These are phyloP conservation scores for Anoplopoma fimbria DNA, from an alignment of 2,113 vertebrate genomes.

Conservation along the genomic window DNA sequence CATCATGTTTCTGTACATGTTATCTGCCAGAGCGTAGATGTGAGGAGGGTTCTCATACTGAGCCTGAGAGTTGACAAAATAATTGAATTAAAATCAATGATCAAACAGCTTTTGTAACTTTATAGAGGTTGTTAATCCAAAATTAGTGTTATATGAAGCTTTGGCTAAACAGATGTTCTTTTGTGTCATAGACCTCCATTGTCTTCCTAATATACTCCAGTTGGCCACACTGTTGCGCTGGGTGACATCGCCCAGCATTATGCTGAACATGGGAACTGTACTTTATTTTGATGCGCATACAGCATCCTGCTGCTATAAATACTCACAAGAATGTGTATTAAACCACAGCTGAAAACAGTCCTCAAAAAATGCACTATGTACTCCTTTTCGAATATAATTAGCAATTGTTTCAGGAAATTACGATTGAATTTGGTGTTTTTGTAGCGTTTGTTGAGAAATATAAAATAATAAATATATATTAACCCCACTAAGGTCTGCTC, in stretches of 20 bases:
- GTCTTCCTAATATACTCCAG: not conserved
- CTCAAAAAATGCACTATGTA: not conserved
- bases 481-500: not conserved
- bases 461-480: not conserved
- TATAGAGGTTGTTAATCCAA: not conserved
- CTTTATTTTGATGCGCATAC: not conserved
- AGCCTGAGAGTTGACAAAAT: constrained; percentile 81
- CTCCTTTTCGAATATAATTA: not conserved
- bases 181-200: not conserved
- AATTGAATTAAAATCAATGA: not conserved
- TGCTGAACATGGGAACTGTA: not conserved
- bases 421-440: not conserved
- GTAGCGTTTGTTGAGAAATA: not conserved
- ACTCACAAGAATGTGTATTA: not conserved
- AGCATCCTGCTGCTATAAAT: not conserved
- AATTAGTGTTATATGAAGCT: no score
- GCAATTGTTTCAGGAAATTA: not conserved
- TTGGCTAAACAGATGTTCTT: no score
- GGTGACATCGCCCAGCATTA: not conserved
- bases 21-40: constrained; percentile 97
- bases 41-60: constrained; percentile 99
- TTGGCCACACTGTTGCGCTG: not conserved
- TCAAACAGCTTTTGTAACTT: not conserved
- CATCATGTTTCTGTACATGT: constrained; percentile 99
- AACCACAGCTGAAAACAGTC: not conserved